phyloP scores from a whole-genome alignment of 2,888 invertebrate genomes.

The Sycophila texana region DNA sequence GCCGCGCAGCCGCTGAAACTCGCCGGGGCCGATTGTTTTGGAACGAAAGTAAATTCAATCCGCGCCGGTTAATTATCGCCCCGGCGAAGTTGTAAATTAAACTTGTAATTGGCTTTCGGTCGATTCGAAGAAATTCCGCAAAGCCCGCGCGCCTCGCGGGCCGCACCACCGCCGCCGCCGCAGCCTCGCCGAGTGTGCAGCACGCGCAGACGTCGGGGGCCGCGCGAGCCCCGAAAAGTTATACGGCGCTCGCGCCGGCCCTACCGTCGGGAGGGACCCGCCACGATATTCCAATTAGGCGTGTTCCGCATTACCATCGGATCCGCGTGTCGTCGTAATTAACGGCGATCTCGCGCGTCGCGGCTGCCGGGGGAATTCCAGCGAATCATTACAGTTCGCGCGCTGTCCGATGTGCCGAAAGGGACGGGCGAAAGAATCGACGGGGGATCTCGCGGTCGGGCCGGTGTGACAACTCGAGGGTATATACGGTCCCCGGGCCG shows the following conservation, averaged over 20 bases:
- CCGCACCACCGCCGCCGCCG: not conserved
- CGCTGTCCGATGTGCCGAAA: not conserved
- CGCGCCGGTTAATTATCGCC: slow-evolving; percentile 69
- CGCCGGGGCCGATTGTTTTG: slow-evolving; percentile 66
- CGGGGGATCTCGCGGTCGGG: too few relatives aligned
- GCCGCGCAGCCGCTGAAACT: slow-evolving; percentile 51
- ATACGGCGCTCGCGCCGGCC: slow-evolving; percentile 13
- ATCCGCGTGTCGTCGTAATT: slow-evolving; percentile 7
- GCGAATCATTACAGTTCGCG: slow-evolving; percentile 28
- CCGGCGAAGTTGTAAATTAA: slow-evolving; percentile 72
- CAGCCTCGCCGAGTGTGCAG: not conserved
- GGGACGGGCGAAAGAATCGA: slow-evolving; percentile 38
- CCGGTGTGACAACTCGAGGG: not conserved
- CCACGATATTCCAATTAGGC: slow-evolving; percentile 22
- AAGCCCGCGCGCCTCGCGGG: slow-evolving; percentile 14
- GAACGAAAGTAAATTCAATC: slow-evolving; percentile 66
- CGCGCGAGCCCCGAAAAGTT: not conserved
- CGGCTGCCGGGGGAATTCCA: slow-evolving; percentile 20
- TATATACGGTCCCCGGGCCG: slow-evolving; percentile 49
- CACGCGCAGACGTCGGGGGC: too few relatives aligned
- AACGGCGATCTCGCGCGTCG: slow-evolving; percentile 4
- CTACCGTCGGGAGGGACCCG: not conserved
- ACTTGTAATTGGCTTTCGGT: slow-evolving; percentile 63
- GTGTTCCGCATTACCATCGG: slow-evolving; percentile 1
- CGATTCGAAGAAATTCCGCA: slow-evolving; percentile 53